Conservation (phyloP, 2,113 vertebrate genomes). For the Nibea albiflora region DNA sequence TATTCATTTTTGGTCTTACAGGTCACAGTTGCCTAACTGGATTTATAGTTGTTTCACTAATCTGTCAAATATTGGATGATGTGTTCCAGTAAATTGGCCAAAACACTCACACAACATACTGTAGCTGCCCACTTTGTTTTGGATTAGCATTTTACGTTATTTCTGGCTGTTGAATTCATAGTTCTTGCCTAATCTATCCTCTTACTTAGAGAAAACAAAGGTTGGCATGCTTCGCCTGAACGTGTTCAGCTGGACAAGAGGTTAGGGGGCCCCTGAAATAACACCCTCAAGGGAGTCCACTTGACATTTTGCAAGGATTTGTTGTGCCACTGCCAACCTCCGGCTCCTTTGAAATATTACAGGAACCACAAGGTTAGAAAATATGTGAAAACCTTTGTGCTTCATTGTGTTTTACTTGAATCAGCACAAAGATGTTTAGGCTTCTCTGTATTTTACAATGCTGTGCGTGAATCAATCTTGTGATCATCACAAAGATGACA, state of each 20-base stretch:
- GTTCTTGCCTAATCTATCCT: conserved; percentile 32
- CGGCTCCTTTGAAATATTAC: background rate
- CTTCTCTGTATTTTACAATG: conserved; percentile 37
- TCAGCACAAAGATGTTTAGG: conserved; percentile 18
- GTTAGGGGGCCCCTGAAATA: conserved; percentile 15
- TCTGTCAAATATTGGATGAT: background rate
- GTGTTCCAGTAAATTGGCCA: conserved; percentile 4
- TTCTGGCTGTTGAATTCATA: background rate
- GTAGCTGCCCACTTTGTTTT: background rate
- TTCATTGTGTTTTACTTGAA: conserved; percentile 10
- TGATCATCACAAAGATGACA: conserved; percentile 26
- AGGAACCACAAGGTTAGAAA: background rate
- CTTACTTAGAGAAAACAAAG: conserved; percentile 36
- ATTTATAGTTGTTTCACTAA: background rate
- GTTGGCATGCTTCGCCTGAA: conserved; percentile 12
- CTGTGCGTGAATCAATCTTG: background rate
- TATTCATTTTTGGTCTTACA: background rate
- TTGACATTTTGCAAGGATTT: conserved; percentile 23
- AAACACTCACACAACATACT: background rate
- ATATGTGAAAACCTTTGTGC: conserved; percentile 1
- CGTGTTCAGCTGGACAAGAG: conserved; percentile 23
- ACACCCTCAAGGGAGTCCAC: background rate
- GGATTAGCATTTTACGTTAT: background rate
- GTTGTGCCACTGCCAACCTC: conserved; percentile 9
- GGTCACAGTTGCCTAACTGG: background rate